Evolutionary conservation across 2,113 vertebrate genomes (phyloP), one percentile per base, ranked within the genome.

Genomic region (Phoxinus phoxinus): DNA sequence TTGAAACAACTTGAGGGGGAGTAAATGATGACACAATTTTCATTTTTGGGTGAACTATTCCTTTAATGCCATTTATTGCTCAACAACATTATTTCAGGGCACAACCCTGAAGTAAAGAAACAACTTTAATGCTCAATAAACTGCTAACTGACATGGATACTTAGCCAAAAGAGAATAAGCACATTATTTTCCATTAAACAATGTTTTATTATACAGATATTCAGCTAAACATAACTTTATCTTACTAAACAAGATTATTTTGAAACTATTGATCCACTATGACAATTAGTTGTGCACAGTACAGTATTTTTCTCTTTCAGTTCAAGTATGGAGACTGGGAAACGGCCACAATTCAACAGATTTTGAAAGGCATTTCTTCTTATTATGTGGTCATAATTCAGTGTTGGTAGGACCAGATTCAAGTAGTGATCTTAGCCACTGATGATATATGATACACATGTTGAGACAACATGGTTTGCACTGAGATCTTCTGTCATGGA

Each of bases 381-480:
- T 37, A 23, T 71, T 12, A 71, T 6, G 67, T 41, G 9, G 67
- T 71, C 32, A 71, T 37, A 23, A 71, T 71, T 23, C 35, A 23
- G 67, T 41, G 23, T 71, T 71, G 67, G 19, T 71, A 41, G 67
- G 35, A 71, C 35, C 9, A 41, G 32, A 71, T 23, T 41, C 35
- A 71, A 41, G 41, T 1, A 23, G 67, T 71, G 67, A 71, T 21
- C 35, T 71, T 35, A 71, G 19, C 32, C 67, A 23, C 19, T 23
- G 32, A 71, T 41, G 67, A 71, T 71, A 71, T 41, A 41, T 41
- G 10, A 41, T 71, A 71, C 67, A 71, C 41, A 12, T 71, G 67
- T 71, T 71, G 67, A 71, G 23, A 71, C 35, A 71, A 12, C 67
- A 41, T 23, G 4, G 67, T 71, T 35, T 71, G 32, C 32, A 41